A percentile compares a stretch with the other conserved stretches of the same genome.
Conservation (phyloP, 2,113 vertebrate species). For the Microcebus ravelobensis region DNA sequence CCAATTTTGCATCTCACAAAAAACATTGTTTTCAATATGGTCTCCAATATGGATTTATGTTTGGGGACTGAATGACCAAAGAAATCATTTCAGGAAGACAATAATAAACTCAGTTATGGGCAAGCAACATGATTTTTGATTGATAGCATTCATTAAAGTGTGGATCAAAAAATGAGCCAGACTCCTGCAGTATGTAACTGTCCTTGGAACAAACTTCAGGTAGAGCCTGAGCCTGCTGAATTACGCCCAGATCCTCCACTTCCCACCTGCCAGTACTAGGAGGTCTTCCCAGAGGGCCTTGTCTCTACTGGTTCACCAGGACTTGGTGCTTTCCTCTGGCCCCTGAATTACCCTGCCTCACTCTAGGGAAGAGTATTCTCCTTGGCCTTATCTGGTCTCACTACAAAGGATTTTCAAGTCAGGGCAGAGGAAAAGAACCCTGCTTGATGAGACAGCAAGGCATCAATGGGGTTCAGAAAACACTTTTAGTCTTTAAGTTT, state of each 20-base stretch:
- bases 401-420: neutral
- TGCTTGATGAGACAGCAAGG: neutral
- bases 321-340: neutral
- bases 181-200: constrained; percentile 42
- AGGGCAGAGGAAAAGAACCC: neutral
- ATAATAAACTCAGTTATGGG: constrained; percentile 62
- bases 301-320: neutral
- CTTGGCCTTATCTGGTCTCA: constrained; percentile 4
- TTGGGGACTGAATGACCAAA: constrained; percentile 26
- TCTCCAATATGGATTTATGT: constrained; percentile 56
- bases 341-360: neutral
- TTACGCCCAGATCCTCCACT: neutral
- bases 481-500: constrained; percentile 3
- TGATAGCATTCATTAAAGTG: constrained; percentile 64
- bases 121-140: constrained; percentile 61
- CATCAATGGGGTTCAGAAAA: neutral
- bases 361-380: neutral
- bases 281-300: neutral
- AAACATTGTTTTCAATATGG: constrained; percentile 56
- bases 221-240: constrained; percentile 29
- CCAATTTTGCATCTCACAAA: constrained; percentile 49
- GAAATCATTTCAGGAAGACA: constrained; percentile 59
- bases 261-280: neutral
- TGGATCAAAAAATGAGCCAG: constrained; percentile 51
- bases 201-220: constrained; percentile 62